Base-by-base conservation (phyloP, 2,113 vertebrate species). In the Chionodraco myersi region DNA sequence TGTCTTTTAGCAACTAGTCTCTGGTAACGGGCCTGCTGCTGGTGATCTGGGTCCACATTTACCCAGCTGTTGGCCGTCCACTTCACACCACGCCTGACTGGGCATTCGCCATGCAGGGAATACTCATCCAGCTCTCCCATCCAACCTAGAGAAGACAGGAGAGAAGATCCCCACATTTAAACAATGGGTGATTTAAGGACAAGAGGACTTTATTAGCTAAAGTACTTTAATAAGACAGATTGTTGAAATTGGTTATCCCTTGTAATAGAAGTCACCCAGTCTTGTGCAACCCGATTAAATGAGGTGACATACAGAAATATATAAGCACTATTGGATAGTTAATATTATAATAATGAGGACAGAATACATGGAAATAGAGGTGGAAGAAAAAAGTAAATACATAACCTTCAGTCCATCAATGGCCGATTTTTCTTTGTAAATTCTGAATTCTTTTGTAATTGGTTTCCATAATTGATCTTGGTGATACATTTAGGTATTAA, bases 51-150 rank as follows among this genome's bases (percentile, higher is more conserved):
- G 80, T 99, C 97, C 57, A 99, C 96, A 2, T 99, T 99, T 86
- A 99, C 96, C 97, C 98, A 99, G 90, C 96, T 97, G 92, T 96
- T 97, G 85, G 97, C 97, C 1, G 97, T 95, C 98, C 98, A 99
- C 84, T 98, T 98, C n/a, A 96, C 94, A 47, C 97, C 97, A 0
- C 90, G 95, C 2, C 93, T 96, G 80, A 99, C 96, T 66, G 96
- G 92, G 87, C 98, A 99, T 83, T 97, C 97, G 0, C 98, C 98
- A 0, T 97, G 97, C 77, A 99, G 90, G 3, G 98, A 97, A 1
- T 97, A 99, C 91, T 99, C 97, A 0, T 99, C 98, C 74, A 98
- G 86, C 77, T 99, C 98, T 2, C 97, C 98, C 60, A 99, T 97
- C 98, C 98, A 99, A 61, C 98, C 98, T 99, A 86, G 0, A 0